Evolutionary conservation across 2,888 invertebrate genomes (phyloP), one percentile per base, ranked within the genome.

Genomic region (Habroteleia sp.): DNA sequence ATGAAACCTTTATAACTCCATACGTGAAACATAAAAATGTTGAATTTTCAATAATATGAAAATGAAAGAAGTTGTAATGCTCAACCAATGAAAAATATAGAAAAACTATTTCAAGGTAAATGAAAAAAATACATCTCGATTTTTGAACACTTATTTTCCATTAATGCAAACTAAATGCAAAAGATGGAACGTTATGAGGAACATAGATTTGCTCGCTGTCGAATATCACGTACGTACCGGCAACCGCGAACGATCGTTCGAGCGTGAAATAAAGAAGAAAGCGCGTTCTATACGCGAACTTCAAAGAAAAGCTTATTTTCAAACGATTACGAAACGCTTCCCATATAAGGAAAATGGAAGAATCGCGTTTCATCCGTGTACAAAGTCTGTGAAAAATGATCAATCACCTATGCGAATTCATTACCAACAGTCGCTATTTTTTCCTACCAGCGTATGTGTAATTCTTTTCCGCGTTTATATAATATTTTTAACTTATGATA

Each of bases 301-400:
- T 80, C 80, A 81, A 82, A 84, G 84, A 84, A 84, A 82, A 83
- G 84, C 84, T 86, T 84, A 85, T 85, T 85, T 82, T 80, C 83
- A 82, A 84, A 78, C 85, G 84, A 85, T 85, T 85, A 81, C 81
- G 81, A 80, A 85, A 85, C 82, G 83, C 82, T 83, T 82, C 83
- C 82, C 84, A 79, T 84, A 81, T 80, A 80, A 79, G 73, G 76
- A 76, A 81, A 79, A 82, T 82, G 83, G 83, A 82, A 82, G 82
- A 83, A 84, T 85, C 82, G 81, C 78, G 80, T 81, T 83, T 81
- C 80, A 81, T 83, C 81, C 81, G 76, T 76, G 79, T 75, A 76
- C 72, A 75, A 10, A 37, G 75, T 72, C 78, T 52, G 72, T 79
- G 83, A 82, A 82, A 81, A 82, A 83, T 81, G 83, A 81, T 82